Evolutionary conservation across 2,888 invertebrate species (phyloP).

Genomic region (Pherbina coryleti): DNA sequence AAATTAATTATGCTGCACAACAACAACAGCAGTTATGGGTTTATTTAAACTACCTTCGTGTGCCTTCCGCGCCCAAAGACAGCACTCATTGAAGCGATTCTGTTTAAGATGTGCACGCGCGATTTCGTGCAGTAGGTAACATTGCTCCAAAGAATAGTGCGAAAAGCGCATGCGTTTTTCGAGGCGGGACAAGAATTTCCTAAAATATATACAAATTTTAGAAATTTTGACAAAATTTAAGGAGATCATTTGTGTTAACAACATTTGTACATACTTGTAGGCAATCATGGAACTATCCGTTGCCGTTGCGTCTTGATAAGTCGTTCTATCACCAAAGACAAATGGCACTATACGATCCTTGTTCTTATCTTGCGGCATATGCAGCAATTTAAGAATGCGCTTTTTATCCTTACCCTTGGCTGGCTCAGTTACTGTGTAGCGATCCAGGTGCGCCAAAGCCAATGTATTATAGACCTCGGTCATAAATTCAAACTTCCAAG

Average conservation of each 20-base stretch:
- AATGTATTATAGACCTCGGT: conserved; percentile 66
- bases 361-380: conserved; percentile 53
- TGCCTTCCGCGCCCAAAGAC: conserved; percentile 53
- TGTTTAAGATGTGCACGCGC: conserved; percentile 57
- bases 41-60: conserved; percentile 49
- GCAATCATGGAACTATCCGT: conserved; percentile 54
- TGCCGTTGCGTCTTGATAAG: conserved; percentile 50
- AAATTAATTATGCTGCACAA: neutral
- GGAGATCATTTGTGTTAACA: too few relatives aligned
- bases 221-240: too few relatives aligned
- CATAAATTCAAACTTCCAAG: conserved; percentile 67
- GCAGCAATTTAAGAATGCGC: conserved; percentile 48
- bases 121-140: conserved; percentile 60
- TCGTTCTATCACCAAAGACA: conserved; percentile 62
- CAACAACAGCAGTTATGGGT: neutral
- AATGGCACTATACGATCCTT: conserved; percentile 53
- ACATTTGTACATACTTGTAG: conserved; percentile 53
- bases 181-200: conserved; percentile 53
- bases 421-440: conserved; percentile 52
- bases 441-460: conserved; percentile 63
- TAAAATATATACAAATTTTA: conserved; percentile 37
- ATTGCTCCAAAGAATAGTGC: conserved; percentile 57
- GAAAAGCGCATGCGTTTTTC: conserved; percentile 57
- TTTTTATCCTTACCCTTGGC: conserved; percentile 37
- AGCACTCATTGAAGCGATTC: conserved; percentile 55